These are phyloP conservation scores for Thinocorus orbignyianus DNA, from an alignment of 2,113 vertebrate species.

Conservation along the genomic window DNA sequence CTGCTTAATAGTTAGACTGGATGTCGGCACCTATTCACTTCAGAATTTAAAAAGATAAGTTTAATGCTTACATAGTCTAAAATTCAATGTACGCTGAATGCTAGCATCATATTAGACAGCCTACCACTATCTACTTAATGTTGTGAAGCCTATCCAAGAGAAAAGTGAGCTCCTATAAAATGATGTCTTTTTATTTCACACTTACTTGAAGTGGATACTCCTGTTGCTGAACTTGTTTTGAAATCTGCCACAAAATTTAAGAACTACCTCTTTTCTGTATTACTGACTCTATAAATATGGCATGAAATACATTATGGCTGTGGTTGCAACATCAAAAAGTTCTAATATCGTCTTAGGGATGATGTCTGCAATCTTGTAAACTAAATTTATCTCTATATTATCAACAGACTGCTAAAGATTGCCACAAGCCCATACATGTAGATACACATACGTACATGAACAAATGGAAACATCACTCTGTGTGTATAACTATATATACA, in stretches of 20 bases:
- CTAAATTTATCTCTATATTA: not conserved
- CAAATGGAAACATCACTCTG: not conserved
- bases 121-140: not conserved
- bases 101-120: not conserved
- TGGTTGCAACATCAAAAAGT: not conserved
- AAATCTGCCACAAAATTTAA: not conserved
- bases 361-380: not conserved
- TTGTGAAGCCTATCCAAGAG: not conserved
- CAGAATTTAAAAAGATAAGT: not conserved
- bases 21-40: not conserved
- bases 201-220: not conserved
- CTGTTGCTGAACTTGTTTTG: not conserved
- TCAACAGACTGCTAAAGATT: not conserved
- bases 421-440: not conserved
- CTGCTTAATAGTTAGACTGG: not conserved
- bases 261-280: not conserved
- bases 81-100: not conserved
- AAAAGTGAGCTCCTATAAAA: not conserved
- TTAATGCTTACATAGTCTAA: not conserved
- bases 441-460: not conserved
- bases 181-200: not conserved
- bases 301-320: not conserved
- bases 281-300: not conserved
- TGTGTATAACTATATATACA: not conserved
- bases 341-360: not conserved